Evolutionary conservation across 2,888 invertebrate species (phyloP).

Genomic region (Polietes domitor): DNA sequence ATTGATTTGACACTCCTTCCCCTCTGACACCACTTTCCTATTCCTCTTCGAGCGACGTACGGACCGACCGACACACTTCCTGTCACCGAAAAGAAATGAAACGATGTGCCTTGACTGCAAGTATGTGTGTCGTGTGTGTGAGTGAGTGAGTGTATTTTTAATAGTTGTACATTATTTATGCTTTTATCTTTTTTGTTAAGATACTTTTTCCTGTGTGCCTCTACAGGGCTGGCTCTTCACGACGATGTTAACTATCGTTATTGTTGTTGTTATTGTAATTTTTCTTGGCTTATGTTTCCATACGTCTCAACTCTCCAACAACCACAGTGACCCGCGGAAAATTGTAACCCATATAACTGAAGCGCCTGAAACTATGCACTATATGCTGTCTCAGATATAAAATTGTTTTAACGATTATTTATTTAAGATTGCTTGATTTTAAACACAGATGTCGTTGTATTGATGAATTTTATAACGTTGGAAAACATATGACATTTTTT

Average conservation of each 20-base stretch:
- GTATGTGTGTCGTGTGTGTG: neutral
- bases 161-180: slow-evolving; percentile 37
- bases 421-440: too few relatives aligned
- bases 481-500: too few relatives aligned
- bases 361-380: too few relatives aligned
- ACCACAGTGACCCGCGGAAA: too few relatives aligned
- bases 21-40: neutral
- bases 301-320: too few relatives aligned
- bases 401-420: too few relatives aligned
- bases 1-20: neutral
- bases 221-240: neutral
- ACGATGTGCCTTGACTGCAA: neutral
- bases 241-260: neutral
- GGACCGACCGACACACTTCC: slow-evolving; percentile 24
- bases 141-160: slow-evolving; percentile 24
- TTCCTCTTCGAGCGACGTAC: neutral
- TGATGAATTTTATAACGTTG: too few relatives aligned
- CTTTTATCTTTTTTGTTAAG: slow-evolving; percentile 33
- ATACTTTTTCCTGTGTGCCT: neutral
- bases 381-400: too few relatives aligned
- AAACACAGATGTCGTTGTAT: too few relatives aligned
- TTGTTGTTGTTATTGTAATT: slow-evolving; percentile 1
- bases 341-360: too few relatives aligned
- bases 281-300: neutral
- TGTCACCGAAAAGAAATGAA: slow-evolving; percentile 9